Evolutionary conservation across 2,113 vertebrate genomes (phyloP).

Genomic region (Hypocryptadius cinnamomeus): DNA sequence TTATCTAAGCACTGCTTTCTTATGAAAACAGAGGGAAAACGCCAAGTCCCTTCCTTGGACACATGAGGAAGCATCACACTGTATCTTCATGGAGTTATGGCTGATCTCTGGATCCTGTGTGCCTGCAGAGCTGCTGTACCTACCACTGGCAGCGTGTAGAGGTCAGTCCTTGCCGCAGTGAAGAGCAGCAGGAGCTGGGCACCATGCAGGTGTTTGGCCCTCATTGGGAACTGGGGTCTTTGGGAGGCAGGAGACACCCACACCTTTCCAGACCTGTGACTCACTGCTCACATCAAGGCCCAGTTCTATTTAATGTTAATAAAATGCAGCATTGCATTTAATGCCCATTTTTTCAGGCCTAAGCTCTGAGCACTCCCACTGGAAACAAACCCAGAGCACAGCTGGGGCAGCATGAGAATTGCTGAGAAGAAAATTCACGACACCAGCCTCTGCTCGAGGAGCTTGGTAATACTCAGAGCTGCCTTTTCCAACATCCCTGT

Average conservation of each 20-base stretch:
- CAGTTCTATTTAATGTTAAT: background rate
- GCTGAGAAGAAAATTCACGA: rapidly evolving
- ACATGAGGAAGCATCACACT: background rate
- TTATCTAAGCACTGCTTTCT: background rate
- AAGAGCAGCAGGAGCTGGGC: background rate
- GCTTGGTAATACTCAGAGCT: background rate
- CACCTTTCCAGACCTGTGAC: background rate
- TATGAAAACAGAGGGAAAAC: background rate
- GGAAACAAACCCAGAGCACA: background rate
- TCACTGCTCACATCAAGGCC: background rate
- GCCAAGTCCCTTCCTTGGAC: background rate
- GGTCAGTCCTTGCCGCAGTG: background rate
- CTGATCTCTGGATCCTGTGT: background rate
- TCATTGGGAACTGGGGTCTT: background rate
- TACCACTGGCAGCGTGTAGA: rapidly evolving
- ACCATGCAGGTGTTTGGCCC: background rate
- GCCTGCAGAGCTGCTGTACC: background rate
- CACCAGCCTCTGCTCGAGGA: background rate
- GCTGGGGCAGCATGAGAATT: background rate
- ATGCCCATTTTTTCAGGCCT: background rate
- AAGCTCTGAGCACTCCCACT: background rate
- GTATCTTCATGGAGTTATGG: background rate
- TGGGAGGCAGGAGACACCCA: background rate
- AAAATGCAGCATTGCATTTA: background rate
- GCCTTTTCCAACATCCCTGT: rapidly evolving